Conservation (phyloP, 2,888 invertebrate species). For the Tenthredo mesomela region DNA sequence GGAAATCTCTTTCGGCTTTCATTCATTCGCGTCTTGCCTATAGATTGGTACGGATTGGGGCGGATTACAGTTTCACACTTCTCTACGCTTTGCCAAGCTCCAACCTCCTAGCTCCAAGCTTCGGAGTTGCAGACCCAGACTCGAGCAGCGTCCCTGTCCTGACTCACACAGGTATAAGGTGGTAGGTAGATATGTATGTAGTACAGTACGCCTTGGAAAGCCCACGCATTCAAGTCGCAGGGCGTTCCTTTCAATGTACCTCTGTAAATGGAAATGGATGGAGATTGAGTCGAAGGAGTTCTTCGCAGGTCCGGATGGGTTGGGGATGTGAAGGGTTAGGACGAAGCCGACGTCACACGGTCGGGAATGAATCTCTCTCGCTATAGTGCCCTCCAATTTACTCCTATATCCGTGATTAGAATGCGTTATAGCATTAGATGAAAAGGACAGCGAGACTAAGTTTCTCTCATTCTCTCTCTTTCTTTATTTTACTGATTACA, state of each 20-base stretch:
- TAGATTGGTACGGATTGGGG: conserved; percentile 42
- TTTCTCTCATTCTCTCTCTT: conserved; percentile 52
- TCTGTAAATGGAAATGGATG: conserved; percentile 65
- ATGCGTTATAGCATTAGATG: conserved; percentile 59
- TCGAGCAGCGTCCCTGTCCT: conserved; percentile 14
- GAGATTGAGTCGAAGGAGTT: conserved; percentile 62
- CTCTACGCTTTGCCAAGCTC: conserved; percentile 4
- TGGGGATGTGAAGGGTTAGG: conserved; percentile 58
- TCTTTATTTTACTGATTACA: conserved; percentile 44
- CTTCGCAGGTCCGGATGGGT: conserved; percentile 46
- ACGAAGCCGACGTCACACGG: conserved; percentile 5
- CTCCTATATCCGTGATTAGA: conserved; percentile 65
- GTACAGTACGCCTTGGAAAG: conserved; percentile 43
- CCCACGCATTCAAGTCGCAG: conserved; percentile 55
- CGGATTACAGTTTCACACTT: conserved; percentile 50
- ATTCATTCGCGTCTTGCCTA: conserved; percentile 40
- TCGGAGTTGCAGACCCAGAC: conserved; percentile 14
- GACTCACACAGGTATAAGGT: conserved; percentile 19
- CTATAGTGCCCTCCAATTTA: conserved; percentile 62
- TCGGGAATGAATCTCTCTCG: conserved; percentile 49
- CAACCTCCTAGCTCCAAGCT: not conserved
- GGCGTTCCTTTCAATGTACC: conserved; percentile 59
- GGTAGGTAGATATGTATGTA: conserved; percentile 32
- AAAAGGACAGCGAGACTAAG: conserved; percentile 44
- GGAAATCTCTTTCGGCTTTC: conserved; percentile 41